Conservation (phyloP, 2,797 vertebrate species). For the Setipinna tenuifilis region DNA sequence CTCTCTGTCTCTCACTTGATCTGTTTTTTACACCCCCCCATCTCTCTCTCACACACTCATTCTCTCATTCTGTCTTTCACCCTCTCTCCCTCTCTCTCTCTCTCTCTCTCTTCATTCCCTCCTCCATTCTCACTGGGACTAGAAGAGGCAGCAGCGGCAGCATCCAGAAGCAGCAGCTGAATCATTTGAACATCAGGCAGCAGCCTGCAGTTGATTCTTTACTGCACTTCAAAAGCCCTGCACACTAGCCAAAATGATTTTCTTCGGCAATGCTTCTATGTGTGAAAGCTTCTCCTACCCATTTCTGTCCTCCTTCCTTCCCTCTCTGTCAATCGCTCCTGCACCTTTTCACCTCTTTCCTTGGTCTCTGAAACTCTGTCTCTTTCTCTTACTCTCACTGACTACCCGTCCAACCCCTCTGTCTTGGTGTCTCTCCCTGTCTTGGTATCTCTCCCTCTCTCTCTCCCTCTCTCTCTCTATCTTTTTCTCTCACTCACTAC, state of each 20-base stretch:
- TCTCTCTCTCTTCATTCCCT: not conserved
- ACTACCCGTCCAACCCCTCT: not conserved
- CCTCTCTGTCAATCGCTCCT: slow-evolving; percentile 20
- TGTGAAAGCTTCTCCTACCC: slow-evolving; percentile 3
- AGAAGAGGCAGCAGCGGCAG: slow-evolving; percentile 22
- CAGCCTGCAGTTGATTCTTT: slow-evolving; percentile 52
- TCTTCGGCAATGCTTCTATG: slow-evolving; percentile 38
- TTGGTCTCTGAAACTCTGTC: not conserved
- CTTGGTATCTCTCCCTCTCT: not conserved
- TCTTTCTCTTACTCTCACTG: slow-evolving; percentile 21
- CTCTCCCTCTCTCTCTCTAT: not conserved
- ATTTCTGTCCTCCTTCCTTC: slow-evolving; percentile 3
- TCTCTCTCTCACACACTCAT: too few relatives aligned
- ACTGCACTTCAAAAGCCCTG: slow-evolving; percentile 53
- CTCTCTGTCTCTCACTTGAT: too few relatives aligned
- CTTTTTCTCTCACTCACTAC: slow-evolving; percentile 6
- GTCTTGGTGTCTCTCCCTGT: not conserved
- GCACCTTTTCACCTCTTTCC: not conserved
- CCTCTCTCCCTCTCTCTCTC: too few relatives aligned
- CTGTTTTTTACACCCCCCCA: too few relatives aligned
- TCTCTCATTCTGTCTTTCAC: too few relatives aligned
- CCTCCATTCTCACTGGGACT: slow-evolving; percentile 39
- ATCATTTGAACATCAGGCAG: slow-evolving; percentile 44
- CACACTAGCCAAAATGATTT: slow-evolving; percentile 47
- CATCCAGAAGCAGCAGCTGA: not conserved